Conservation (phyloP, 2,113 vertebrate genomes). For the Proterorhinus semilunaris region DNA sequence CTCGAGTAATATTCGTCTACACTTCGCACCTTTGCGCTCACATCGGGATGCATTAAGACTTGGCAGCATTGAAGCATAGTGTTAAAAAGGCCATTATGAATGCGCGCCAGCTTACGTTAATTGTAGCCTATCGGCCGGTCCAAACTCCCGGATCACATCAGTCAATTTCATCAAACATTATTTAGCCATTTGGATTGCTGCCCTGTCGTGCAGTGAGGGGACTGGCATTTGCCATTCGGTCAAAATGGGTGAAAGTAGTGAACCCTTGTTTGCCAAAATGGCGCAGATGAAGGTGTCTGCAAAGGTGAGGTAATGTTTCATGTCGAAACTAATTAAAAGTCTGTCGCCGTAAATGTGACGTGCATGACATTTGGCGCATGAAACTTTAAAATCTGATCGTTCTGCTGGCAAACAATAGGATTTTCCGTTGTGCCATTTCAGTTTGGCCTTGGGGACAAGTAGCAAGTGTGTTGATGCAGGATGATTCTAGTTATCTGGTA, state of each 20-base stretch:
- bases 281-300: background rate
- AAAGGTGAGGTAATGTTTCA: background rate
- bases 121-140: conserved; percentile 29
- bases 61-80: conserved; percentile 43
- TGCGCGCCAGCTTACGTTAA: conserved; percentile 40
- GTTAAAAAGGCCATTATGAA: conserved; percentile 51
- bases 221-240: background rate
- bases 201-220: background rate
- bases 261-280: background rate
- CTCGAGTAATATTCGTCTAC: too few relatives aligned
- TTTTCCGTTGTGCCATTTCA: too few relatives aligned
- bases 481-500: too few relatives aligned
- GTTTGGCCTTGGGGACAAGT: too few relatives aligned
- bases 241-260: background rate
- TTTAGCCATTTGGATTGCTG: background rate
- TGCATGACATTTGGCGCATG: too few relatives aligned
- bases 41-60: conserved; percentile 41
- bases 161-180: background rate
- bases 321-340: background rate
- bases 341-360: too few relatives aligned
- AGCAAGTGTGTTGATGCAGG: too few relatives aligned
- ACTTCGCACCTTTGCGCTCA: too few relatives aligned
- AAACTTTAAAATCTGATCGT: too few relatives aligned
- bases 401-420: too few relatives aligned
- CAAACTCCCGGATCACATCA: conserved; percentile 9